A percentile compares a stretch with the other conserved stretches of the same genome.
These are phyloP conservation scores for Collichthys lucidus DNA, from an alignment of 2,113 vertebrate genomes.

Conservation along the genomic window DNA sequence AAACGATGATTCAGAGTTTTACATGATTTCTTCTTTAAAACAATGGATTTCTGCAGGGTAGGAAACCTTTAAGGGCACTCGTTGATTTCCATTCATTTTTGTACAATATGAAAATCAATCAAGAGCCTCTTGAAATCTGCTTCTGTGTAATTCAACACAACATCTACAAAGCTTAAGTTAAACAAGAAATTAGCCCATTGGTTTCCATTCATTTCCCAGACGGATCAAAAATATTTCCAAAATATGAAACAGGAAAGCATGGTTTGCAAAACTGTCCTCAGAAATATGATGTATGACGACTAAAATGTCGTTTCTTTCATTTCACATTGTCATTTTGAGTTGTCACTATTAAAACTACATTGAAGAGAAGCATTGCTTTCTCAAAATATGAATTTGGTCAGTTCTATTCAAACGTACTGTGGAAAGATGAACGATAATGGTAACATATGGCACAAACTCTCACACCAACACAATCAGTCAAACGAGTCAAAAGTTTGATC, in stretches of 20 bases:
- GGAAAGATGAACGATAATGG: conserved; percentile 32
- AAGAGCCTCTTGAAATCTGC: not conserved
- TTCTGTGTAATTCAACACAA: not conserved
- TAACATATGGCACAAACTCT: conserved; percentile 25
- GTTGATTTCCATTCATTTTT: not conserved
- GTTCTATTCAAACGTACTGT: not conserved
- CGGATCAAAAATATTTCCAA: not conserved
- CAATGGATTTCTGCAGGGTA: not conserved
- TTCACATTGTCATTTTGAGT: too few relatives aligned
- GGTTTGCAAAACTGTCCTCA: conserved; percentile 25
- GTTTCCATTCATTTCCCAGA: not conserved
- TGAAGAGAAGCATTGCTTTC: not conserved
- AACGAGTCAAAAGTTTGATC: conserved; percentile 49
- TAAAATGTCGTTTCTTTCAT: not conserved
- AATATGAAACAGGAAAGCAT: not conserved
- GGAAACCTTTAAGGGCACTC: not conserved
- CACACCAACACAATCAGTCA: conserved; percentile 40
- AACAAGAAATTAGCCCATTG: not conserved
- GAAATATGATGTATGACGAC: not conserved
- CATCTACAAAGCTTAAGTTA: not conserved
- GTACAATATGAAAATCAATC: not conserved
- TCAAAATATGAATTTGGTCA: conserved; percentile 5
- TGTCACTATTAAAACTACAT: not conserved
- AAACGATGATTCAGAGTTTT: conserved; percentile 1
- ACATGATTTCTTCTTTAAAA: not conserved